Conservation (phyloP, 30 jellyfish, hydroid and myxozoan species). For the Aurelia coerulea region DNA sequence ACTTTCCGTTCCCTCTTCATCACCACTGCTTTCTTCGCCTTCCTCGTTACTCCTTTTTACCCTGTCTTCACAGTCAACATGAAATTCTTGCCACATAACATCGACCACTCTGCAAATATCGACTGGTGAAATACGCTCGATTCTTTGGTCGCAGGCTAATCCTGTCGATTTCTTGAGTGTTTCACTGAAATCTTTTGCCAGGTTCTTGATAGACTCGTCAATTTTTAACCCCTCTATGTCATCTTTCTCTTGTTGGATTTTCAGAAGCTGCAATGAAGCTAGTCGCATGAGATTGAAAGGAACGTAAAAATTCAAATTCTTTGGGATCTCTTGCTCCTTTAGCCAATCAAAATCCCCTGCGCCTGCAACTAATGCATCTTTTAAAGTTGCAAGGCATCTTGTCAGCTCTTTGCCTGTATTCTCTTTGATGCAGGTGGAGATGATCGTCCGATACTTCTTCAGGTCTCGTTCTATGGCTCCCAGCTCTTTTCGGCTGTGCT, state of each 20-base stretch:
- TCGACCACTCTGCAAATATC: conserved; percentile 52
- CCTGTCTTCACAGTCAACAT: conserved; percentile 44
- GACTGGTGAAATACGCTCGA: conserved; percentile 33
- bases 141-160: conserved; percentile 52
- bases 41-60: conserved; percentile 18
- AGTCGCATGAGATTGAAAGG: conserved; percentile 51
- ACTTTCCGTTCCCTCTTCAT: background rate
- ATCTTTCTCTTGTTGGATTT: conserved; percentile 62
- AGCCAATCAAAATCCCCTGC: conserved; percentile 56
- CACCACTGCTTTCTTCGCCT: conserved; percentile 35
- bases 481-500: conserved; percentile 14
- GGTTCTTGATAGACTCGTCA: conserved; percentile 45
- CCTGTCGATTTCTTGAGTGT: conserved; percentile 17
- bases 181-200: conserved; percentile 58
- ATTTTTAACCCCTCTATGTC: conserved; percentile 19
- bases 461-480: conserved; percentile 34
- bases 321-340: conserved; percentile 62
- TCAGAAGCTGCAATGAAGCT: conserved; percentile 54
- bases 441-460: conserved; percentile 30
- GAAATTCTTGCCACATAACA: conserved; percentile 71
- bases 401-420: conserved; percentile 56
- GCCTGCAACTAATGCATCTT: conserved; percentile 44
- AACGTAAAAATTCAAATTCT: conserved; percentile 8
- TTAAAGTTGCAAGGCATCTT: conserved; percentile 45
- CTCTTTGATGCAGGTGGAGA: conserved; percentile 36